These are phyloP conservation scores for Anguilla pacifica DNA, from an alignment of 2,797 vertebrate genomes.

Conservation along the genomic window DNA sequence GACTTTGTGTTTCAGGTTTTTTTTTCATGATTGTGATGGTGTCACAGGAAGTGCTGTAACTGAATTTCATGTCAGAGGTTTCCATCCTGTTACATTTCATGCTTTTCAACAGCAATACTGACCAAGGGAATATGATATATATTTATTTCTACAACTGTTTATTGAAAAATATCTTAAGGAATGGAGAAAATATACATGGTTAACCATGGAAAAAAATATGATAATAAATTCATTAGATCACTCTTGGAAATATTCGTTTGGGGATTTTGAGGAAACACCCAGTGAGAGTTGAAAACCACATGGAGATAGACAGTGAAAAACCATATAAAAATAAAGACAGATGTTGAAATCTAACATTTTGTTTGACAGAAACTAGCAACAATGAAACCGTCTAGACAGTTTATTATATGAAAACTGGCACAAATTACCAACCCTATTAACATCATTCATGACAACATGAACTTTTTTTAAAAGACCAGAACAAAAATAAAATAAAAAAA, in stretches of 20 bases:
- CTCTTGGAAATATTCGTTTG: conserved; percentile 61
- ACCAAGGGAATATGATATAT: conserved; percentile 39
- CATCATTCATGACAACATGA: conserved; percentile 46
- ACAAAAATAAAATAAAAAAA: neutral
- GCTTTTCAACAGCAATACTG: conserved; percentile 29
- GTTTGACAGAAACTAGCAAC: conserved; percentile 60
- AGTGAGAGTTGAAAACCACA: conserved; percentile 59
- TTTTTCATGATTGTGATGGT: neutral
- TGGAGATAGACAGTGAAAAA: conserved; percentile 67
- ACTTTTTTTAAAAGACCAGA: conserved; percentile 15
- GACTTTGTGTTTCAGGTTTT: neutral
- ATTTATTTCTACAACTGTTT: conserved; percentile 53
- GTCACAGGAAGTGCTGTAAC: neutral
- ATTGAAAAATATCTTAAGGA: conserved; percentile 55
- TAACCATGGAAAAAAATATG: conserved; percentile 61
- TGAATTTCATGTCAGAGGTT: conserved; percentile 12
- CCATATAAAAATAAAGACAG: conserved; percentile 70
- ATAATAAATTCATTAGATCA: conserved; percentile 63
- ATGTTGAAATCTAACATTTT: conserved; percentile 67
- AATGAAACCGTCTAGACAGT: conserved; percentile 61
- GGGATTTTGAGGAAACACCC: conserved; percentile 60
- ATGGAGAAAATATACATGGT: conserved; percentile 56
- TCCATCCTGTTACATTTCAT: conserved; percentile 44
- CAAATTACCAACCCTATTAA: conserved; percentile 46
- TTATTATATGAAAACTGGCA: conserved; percentile 56